Evolutionary conservation across 2,113 vertebrate genomes (phyloP).

Genomic region (Paracanthobrama guichenoti): DNA sequence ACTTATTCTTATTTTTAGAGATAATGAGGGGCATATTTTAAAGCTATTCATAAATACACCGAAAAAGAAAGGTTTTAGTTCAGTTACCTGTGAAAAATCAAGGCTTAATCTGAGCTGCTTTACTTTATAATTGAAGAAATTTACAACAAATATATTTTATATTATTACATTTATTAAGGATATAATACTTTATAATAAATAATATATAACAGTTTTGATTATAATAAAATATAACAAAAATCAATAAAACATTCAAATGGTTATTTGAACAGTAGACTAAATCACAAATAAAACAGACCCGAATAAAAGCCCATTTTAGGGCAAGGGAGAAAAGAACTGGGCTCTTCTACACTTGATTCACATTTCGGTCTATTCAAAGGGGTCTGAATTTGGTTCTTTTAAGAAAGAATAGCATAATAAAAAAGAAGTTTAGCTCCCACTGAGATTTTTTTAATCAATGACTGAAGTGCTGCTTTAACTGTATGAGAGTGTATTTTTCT

Average conservation of each 20-base stretch:
- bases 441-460: neutral
- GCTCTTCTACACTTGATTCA: neutral
- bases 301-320: neutral
- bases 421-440: neutral
- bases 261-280: neutral
- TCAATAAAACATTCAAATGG: neutral
- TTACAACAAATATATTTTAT: no score
- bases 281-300: neutral
- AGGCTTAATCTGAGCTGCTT: neutral
- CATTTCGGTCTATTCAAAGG: neutral
- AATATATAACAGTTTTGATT: neutral
- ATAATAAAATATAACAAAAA: neutral
- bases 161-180: neutral
- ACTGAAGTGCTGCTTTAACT: neutral
- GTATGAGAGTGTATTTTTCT: constrained; percentile 21
- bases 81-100: neutral
- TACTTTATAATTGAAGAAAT: neutral
- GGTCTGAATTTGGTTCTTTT: constrained; percentile 4
- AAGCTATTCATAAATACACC: neutral
- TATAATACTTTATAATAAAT: neutral
- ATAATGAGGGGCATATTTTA: neutral
- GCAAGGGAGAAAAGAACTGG: neutral
- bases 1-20: neutral
- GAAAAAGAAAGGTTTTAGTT: neutral
- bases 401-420: neutral